These are phyloP conservation scores for Drosophila kepulauana DNA, from an alignment of 1,140 invertebrate genomes.

Conservation along the genomic window DNA sequence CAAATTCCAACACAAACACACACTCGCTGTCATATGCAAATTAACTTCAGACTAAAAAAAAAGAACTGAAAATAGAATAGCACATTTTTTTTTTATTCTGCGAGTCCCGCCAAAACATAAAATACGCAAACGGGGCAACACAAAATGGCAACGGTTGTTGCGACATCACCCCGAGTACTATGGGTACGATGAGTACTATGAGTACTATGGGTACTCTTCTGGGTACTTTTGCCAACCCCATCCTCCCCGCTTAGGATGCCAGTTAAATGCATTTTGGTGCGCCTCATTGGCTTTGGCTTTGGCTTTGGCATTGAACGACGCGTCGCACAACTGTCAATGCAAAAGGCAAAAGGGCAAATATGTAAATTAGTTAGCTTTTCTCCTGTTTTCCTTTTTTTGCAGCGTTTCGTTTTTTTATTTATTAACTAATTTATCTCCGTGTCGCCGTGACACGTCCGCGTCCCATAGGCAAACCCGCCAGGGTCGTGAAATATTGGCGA, in stretches of 20 bases:
- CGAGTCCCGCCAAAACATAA: conserved; percentile 67
- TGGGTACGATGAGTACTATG: too few relatives aligned
- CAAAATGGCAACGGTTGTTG: conserved; percentile 67
- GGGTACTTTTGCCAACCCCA: conserved; percentile 2
- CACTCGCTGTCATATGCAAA: conserved; percentile 76
- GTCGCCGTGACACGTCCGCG: conserved; percentile 62
- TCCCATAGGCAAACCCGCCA: conserved; percentile 69
- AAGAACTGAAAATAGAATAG: conserved; percentile 56
- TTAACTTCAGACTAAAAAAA: conserved; percentile 60
- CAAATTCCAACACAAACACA: conserved; percentile 70
- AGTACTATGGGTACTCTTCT: too few relatives aligned
- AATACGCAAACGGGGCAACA: conserved; percentile 54
- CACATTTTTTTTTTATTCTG: conserved; percentile 20
- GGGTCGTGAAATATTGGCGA: conserved; percentile 79
- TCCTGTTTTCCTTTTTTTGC: conserved; percentile 30
- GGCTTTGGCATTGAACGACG: conserved; percentile 51
- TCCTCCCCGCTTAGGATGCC: conserved; percentile 24
- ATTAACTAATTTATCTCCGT: conserved; percentile 81
- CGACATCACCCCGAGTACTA: conserved; percentile 6
- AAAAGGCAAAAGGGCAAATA: conserved; percentile 73
- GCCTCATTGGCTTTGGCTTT: conserved; percentile 75
- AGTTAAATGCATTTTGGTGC: conserved; percentile 78
- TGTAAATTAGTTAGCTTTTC: conserved; percentile 77
- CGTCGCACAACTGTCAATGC: conserved; percentile 64
- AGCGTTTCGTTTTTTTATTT: conserved; percentile 58